Evolutionary conservation across 1,140 invertebrate species (phyloP), one percentile per base, ranked within the genome.

Genomic region (Pygmarrhopalites habei): DNA sequence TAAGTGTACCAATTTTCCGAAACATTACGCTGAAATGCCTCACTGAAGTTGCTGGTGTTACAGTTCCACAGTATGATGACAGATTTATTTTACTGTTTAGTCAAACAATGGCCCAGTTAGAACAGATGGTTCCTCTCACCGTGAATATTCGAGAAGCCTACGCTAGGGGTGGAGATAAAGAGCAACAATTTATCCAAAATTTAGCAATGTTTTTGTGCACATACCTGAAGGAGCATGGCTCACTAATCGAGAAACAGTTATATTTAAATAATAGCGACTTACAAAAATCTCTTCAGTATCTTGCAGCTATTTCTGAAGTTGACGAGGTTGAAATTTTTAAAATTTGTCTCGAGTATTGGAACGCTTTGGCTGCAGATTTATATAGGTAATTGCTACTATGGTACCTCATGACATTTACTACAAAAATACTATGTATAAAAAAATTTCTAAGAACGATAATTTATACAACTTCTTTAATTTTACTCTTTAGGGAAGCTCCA

Each of bases 251-350:
- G 75, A 86, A 86, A 70, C 83, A 86, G 69, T n/a, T n/a, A n/a
- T n/a, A n/a, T n/a, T 82, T 84, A 57, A 77, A 86, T 41, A 84
- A 84, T 52, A 85, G 86, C 7, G 82, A 83, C 46, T 74, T 93
- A 41, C 80, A 87, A 64, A 88, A 88, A 82, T 90, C 92, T 2
- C 79, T 99, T 29, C 85, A 92, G 68, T 98, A 98, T 76, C 82
- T 99, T 64, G 87, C 98, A 19, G 79, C 96, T 61, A 98, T 99
- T 72, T 98, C 95, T 21, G 92, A 98, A 80, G 95, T 99, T 2
- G 96, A 99, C 66, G 97, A 99, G 74, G 92, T 96, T 0, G 97
- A 99, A 81, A 96, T 99, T 60, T 99, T 99, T 75, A 99, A 99
- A 81, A 99, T 99, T 66, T 99, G 96, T 76, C 78, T 99, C 23